Base-by-base conservation (phyloP, 2,113 vertebrate species). In the Hippocampus mohnikei region DNA sequence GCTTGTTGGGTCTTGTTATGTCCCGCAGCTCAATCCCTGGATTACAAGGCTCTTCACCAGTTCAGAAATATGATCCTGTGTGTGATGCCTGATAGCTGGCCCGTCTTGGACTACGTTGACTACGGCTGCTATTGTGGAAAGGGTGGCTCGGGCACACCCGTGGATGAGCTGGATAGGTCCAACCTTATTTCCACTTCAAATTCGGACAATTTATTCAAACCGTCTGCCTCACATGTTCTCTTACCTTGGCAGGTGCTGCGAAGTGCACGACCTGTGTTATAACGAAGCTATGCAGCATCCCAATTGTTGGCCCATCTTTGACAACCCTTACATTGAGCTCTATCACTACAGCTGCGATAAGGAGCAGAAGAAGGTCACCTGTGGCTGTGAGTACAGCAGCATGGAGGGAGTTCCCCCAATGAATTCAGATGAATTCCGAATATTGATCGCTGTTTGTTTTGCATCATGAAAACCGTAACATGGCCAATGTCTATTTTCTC, bases 51-150 rank as follows among this genome's bases (percentile, higher is more conserved):
- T 0, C 0, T 95, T 13, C 88, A 85, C 91, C 85, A 93, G 79
- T 89, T 98, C 8, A 85, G 91, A 9, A 27, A 0, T 0, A 87
- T 98, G 93, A 94, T 98, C 78, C 76, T 92, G 80, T 97, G 95
- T 63, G 5, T 80, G 58, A 79, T 91, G 33, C 94, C 95, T 0
- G 0, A 1, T 0, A 97, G 95, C 69, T 8, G 77, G 16, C 95
- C 96, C 0, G 0, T 60, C 13, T 8, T 90, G 0, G 90, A 95
- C 0, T 95, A 78, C 9, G 55, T 59, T 0, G 63, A 92, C 91
- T 98, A 96, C 0, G 95, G 96, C 81, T 97, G 95, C 83, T 97
- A 84, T 84, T 98, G 96, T 0, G 95, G 95, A 6, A 27, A 85
- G 8, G 95, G 95, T 8, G 96, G 95, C 72, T 90, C 88, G 0